These are phyloP conservation scores for Rhinopithecus roxellana DNA, from an alignment of 2,113 vertebrate species.

Conservation along the genomic window DNA sequence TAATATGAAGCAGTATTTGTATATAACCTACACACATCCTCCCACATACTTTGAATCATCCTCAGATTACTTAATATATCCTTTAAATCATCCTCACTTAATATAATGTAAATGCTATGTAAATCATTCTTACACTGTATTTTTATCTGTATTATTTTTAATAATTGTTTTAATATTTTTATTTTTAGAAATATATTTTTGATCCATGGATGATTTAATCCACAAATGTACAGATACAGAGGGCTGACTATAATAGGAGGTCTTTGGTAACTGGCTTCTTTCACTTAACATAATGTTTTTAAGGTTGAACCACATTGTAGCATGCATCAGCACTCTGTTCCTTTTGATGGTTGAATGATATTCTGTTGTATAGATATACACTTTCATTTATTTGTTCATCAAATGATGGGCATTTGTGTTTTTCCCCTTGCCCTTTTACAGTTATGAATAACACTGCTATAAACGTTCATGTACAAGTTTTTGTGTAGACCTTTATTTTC, in stretches of 20 bases:
- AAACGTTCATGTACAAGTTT: neutral
- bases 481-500: neutral
- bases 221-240: neutral
- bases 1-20: neutral
- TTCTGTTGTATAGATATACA: no score
- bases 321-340: no score
- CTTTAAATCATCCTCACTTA: no score
- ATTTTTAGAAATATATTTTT: neutral
- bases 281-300: neutral
- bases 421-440: no score
- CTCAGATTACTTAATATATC: no score
- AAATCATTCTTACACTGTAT: neutral
- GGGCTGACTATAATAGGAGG: neutral
- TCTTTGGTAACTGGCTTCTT: neutral
- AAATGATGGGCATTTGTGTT: neutral
- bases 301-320: neutral
- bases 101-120: neutral
- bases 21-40: neutral
- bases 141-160: neutral
- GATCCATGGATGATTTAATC: neutral
- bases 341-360: neutral
- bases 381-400: neutral
- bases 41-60: no score
- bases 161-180: neutral
- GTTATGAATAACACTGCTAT: no score